phyloP scores from a whole-genome alignment of 2,113 vertebrate genomes.

The Gymnobelideus leadbeateri region DNA sequence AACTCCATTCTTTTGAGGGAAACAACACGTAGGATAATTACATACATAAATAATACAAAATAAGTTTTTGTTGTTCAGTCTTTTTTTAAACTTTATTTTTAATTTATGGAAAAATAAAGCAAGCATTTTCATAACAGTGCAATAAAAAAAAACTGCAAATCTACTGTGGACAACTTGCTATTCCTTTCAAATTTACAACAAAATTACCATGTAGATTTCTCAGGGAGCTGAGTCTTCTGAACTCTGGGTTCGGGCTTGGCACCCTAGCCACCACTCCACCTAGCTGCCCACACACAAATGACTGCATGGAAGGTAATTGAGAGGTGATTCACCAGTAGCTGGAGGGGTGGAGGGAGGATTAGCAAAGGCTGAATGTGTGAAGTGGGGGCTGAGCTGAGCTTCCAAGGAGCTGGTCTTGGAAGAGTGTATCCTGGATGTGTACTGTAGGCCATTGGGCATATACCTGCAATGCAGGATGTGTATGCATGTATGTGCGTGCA shows the following conservation, averaged over 20 bases:
- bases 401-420: neutral
- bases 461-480: neutral
- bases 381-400: neutral
- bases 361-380: neutral
- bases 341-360: neutral
- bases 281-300: no score
- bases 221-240: no score
- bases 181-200: no score
- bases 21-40: neutral
- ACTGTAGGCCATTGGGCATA: neutral
- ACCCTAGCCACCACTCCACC: no score
- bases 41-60: neutral
- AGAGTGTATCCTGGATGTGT: neutral
- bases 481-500: neutral
- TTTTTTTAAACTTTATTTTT: no score
- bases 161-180: no score
- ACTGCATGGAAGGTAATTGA: neutral
- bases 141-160: no score
- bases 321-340: neutral
- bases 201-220: no score
- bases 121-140: no score
- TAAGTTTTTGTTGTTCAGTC: neutral
- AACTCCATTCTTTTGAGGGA: neutral
- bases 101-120: no score
- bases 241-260: no score